These are phyloP conservation scores for Cyprinodon variegatus DNA, from an alignment of 2,113 vertebrate species.

Conservation along the genomic window DNA sequence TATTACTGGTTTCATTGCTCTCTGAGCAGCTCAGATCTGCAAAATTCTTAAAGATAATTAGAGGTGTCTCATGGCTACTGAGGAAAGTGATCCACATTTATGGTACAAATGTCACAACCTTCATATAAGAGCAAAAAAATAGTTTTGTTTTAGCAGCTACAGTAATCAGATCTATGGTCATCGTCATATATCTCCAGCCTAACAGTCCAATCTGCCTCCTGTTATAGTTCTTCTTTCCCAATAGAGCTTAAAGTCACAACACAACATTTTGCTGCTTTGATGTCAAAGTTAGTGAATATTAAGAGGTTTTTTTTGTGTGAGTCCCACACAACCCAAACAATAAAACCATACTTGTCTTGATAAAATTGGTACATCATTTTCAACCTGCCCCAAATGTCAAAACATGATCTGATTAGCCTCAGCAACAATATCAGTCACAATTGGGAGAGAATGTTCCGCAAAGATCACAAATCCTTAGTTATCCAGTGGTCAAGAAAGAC, in stretches of 20 bases:
- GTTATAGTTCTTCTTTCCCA: conserved; percentile 15
- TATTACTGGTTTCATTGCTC: conserved; percentile 44
- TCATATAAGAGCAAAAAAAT: conserved; percentile 3
- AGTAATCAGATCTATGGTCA: background rate
- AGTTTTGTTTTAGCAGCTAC: background rate
- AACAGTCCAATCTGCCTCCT: conserved; percentile 5
- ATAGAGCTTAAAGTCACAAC: background rate
- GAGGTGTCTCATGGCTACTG: background rate
- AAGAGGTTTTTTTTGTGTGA: conserved; percentile 22
- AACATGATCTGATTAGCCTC: conserved; percentile 20
- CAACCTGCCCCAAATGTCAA: conserved; percentile 8
- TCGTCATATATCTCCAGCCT: background rate
- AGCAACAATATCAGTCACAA: conserved; percentile 24
- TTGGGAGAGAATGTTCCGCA: background rate
- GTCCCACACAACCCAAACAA: conserved; percentile 25
- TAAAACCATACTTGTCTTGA: conserved; percentile 6
- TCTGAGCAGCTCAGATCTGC: conserved; percentile 53
- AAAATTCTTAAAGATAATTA: conserved; percentile 10
- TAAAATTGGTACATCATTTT: background rate
- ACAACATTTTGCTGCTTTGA: conserved; percentile 12
- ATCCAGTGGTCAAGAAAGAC: background rate
- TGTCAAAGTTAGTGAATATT: conserved; percentile 25
- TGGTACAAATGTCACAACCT: conserved; percentile 1
- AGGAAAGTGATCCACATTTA: conserved; percentile 1
- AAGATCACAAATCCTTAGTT: conserved; percentile 5